Base-by-base conservation (phyloP, 2,888 invertebrate species). In the Chelonus formosanus region DNA sequence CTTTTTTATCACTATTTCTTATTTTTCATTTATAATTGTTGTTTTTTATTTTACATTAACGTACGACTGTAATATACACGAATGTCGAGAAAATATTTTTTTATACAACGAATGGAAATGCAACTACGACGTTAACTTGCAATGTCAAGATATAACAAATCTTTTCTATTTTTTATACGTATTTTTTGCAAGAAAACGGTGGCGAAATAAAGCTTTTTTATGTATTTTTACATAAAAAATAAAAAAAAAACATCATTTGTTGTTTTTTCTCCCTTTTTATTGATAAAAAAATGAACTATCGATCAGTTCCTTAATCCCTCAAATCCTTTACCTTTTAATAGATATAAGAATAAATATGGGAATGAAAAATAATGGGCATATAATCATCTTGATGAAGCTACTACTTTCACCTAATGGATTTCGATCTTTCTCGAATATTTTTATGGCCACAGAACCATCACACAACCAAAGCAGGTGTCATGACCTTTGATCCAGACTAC, bases 171-270 rank as follows among this genome's bases (percentile, higher is more conserved):
- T 80, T 78, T 80, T 82, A 82, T 81, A 82, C 78, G 75, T 80
- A 79, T 80, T 75, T 79, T 82, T 82, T 81, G 81, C 81, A 82
- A 83, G 83, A 83, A 83, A 71, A 84, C 84, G 84, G 84, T 84
- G 84, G 84, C 83, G 83, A 84, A 83, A 84, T 83, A 83, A 84
- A 83, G 82, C 83, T 83, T 83, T 76, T 82, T 82, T 83, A 81
- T 82, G 82, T 83, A 80, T 80, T 78, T 83, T 82, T 82, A 83
- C 82, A 82, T 83, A 82, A 83, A 78, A 75, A 57, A 70, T 61
- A 55, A 68, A 53, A 65, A 67, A 69, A 68, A 67, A 68, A 58
- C 60, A 52, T 31, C 5, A 57, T 40, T 43, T 31, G 48, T 62
- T 7, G 50, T 4, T 5, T 35, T 56, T 5, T 48, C 20, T 4